Conservation (phyloP, 2,888 invertebrate species). For the Pollenia griseotomentosa region DNA sequence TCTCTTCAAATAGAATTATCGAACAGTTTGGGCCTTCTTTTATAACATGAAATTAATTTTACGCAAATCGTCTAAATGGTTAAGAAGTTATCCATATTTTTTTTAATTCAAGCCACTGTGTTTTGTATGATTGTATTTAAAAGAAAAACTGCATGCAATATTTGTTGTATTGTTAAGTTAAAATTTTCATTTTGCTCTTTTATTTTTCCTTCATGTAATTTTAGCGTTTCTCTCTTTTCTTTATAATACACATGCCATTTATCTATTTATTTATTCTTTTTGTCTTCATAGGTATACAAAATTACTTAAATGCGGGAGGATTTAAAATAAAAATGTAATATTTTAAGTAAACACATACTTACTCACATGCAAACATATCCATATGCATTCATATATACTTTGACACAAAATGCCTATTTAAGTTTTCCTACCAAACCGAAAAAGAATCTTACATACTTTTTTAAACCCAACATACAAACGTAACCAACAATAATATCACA, state of each 20-base stretch:
- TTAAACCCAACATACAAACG: neutral
- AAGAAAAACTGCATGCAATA: constrained; percentile 59
- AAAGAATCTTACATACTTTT: neutral
- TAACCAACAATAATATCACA: constrained; percentile 75
- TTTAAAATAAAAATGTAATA: constrained; percentile 65
- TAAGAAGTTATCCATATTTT: too few relatives aligned
- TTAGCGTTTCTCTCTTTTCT: constrained; percentile 5
- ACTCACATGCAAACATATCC: neutral
- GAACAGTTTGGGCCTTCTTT: too few relatives aligned
- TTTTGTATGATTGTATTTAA: constrained; percentile 21
- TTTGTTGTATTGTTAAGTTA: constrained; percentile 58
- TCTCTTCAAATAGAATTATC: too few relatives aligned
- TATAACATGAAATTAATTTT: too few relatives aligned
- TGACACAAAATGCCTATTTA: constrained; percentile 9
- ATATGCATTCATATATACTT: neutral
- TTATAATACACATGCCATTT: neutral
- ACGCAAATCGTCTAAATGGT: too few relatives aligned
- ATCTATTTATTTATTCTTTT: constrained; percentile 15
- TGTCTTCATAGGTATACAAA: constrained; percentile 15
- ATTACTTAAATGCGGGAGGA: constrained; percentile 68
- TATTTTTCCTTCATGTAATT: constrained; percentile 26
- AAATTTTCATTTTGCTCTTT: neutral
- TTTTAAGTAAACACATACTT: constrained; percentile 44
- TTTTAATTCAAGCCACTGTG: too few relatives aligned
- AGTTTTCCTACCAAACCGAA: constrained; percentile 20